Evolutionary conservation across 2,797 vertebrate species (phyloP).

Genomic region (Sardinella longiceps): DNA sequence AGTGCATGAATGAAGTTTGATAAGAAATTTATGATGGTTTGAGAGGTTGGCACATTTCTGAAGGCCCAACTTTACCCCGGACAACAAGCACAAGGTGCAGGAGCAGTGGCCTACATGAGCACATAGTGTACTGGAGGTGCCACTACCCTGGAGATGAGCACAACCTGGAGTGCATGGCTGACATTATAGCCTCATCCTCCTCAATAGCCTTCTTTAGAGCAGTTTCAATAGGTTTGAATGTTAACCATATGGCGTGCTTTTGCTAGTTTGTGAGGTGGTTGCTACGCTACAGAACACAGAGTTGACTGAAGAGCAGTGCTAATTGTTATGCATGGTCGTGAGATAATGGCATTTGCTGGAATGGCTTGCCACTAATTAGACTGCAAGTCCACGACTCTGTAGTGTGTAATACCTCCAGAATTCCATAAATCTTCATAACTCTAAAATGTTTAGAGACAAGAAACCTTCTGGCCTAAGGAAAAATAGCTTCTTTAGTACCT

Average conservation of each 20-base stretch:
- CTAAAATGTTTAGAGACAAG: neutral
- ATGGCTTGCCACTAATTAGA: neutral
- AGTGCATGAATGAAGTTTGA: neutral
- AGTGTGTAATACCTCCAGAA: neutral
- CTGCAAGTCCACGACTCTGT: too few relatives aligned
- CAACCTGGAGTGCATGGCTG: too few relatives aligned
- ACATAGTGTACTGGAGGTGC: neutral
- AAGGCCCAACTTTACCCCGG: neutral
- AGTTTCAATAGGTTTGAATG: neutral
- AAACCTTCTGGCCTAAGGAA: neutral
- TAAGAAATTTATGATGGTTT: neutral
- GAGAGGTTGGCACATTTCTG: neutral
- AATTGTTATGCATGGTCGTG: neutral
- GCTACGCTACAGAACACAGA: neutral
- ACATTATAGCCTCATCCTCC: too few relatives aligned
- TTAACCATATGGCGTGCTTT: neutral
- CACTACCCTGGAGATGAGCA: too few relatives aligned
- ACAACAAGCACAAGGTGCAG: neutral
- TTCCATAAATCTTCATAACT: neutral
- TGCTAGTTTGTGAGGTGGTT: neutral
- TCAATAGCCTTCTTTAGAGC: too few relatives aligned
- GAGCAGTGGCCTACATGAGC: neutral
- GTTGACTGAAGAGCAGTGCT: neutral
- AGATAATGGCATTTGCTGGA: neutral
- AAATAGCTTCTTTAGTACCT: too few relatives aligned